phyloP scores from a whole-genome alignment of 2,888 invertebrate genomes.

The Agelastica alni region DNA sequence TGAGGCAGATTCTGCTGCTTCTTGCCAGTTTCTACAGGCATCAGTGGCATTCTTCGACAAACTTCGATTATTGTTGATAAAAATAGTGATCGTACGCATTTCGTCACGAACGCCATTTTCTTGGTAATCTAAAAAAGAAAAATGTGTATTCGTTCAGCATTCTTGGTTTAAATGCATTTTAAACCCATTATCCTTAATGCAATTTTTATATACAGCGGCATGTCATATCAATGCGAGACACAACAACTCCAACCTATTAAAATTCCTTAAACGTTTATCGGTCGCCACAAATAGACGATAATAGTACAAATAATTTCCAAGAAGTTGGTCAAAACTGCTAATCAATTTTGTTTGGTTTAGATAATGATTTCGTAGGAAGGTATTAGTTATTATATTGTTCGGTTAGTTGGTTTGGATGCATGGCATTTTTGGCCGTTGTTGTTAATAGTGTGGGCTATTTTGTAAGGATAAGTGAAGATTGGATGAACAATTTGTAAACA shows the following conservation, averaged over 20 bases:
- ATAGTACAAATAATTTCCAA: background rate
- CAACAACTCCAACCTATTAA: constrained; percentile 1
- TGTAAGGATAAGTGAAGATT: too few relatives aligned
- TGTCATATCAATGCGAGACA: background rate
- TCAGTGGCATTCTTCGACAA: too few relatives aligned
- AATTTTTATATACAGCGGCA: background rate
- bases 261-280: constrained; percentile 2
- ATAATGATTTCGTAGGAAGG: background rate
- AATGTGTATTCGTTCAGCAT: background rate
- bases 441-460: background rate
- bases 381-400: background rate
- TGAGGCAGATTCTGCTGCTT: too few relatives aligned
- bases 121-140: too few relatives aligned
- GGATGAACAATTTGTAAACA: too few relatives aligned
- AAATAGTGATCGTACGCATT: too few relatives aligned
- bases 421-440: background rate
- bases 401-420: background rate
- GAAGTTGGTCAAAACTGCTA: background rate
- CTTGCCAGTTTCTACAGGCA: too few relatives aligned
- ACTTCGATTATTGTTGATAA: too few relatives aligned
- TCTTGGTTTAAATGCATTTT: background rate
- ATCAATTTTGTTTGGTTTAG: background rate
- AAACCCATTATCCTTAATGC: constrained; percentile 1
- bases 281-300: background rate
- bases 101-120: too few relatives aligned